phyloP scores from a whole-genome alignment of 2,888 invertebrate species.

The Stegana nigrithorax region DNA sequence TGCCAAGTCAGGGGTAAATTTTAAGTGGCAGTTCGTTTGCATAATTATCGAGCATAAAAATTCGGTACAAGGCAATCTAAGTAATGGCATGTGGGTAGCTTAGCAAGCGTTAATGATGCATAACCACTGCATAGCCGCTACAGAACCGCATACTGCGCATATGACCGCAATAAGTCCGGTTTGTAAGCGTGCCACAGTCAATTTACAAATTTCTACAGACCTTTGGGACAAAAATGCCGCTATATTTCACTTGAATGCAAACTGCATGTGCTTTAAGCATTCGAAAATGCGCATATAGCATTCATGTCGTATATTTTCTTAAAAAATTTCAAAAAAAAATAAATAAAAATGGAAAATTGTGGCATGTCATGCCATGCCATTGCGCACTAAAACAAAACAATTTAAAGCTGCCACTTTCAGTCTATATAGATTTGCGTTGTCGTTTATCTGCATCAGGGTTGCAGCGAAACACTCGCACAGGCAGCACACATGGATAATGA shows the following conservation, averaged over 20 bases:
- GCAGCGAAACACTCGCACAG: background rate
- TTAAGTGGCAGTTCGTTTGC: background rate
- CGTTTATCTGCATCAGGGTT: background rate
- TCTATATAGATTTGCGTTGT: background rate
- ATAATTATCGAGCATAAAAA: no score
- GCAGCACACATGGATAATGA: no score
- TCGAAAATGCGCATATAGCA: no score
- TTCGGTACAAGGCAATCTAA: no score
- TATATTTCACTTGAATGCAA: no score
- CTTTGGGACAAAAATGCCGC: no score
- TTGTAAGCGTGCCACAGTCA: background rate
- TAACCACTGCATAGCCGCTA: background rate
- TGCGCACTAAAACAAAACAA: conserved; percentile 6
- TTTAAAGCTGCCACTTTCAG: conserved; percentile 8
- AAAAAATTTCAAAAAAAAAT: no score
- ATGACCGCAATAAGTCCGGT: no score
- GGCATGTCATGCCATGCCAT: background rate
- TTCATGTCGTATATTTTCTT: background rate
- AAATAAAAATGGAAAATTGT: background rate
- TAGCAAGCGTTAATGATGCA: background rate
- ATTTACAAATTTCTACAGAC: no score
- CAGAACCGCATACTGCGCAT: background rate
- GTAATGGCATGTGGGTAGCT: background rate
- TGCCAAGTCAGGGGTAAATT: no score
- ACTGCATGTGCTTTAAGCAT: no score